phyloP scores from a whole-genome alignment of 2,888 invertebrate genomes.

The Noctuana brunneofusca region DNA sequence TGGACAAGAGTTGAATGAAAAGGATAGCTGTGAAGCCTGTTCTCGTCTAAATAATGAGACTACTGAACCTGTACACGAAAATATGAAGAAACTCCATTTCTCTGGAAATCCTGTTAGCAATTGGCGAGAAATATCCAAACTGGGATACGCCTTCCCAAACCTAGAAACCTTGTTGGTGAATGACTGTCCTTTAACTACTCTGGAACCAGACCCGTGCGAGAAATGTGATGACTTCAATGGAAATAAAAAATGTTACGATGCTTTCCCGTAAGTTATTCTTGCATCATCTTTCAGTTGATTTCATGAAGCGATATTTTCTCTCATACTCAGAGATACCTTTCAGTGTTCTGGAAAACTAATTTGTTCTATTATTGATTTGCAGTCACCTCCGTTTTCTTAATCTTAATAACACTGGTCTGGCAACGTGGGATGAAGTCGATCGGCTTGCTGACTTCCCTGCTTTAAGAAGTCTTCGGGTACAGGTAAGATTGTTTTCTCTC shows the following conservation, averaged over 20 bases:
- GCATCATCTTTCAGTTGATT: not conserved
- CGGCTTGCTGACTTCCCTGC: conserved; percentile 91
- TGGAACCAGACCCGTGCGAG: conserved; percentile 84
- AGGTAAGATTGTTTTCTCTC: conserved; percentile 73
- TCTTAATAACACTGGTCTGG: conserved; percentile 91
- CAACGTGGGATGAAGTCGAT: conserved; percentile 95
- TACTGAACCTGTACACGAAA: conserved; percentile 82
- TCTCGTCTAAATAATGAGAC: conserved; percentile 65
- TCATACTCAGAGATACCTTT: not conserved
- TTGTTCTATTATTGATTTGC: conserved; percentile 52
- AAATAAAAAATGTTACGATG: conserved; percentile 83
- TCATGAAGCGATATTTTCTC: not conserved
- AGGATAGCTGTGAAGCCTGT: conserved; percentile 69
- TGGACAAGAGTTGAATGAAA: conserved; percentile 63
- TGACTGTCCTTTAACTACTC: conserved; percentile 89
- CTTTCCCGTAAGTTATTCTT: conserved; percentile 78
- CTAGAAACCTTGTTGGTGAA: conserved; percentile 93
- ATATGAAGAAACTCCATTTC: conserved; percentile 91
- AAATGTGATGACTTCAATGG: conserved; percentile 74
- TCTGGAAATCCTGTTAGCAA: conserved; percentile 93
- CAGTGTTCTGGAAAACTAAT: not conserved
- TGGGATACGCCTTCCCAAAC: conserved; percentile 93
- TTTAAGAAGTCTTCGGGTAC: conserved; percentile 92
- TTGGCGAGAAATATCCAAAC: conserved; percentile 92
- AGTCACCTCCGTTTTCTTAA: conserved; percentile 90